Conservation (phyloP, 2,113 vertebrate genomes). For the Casuarius casuarius region DNA sequence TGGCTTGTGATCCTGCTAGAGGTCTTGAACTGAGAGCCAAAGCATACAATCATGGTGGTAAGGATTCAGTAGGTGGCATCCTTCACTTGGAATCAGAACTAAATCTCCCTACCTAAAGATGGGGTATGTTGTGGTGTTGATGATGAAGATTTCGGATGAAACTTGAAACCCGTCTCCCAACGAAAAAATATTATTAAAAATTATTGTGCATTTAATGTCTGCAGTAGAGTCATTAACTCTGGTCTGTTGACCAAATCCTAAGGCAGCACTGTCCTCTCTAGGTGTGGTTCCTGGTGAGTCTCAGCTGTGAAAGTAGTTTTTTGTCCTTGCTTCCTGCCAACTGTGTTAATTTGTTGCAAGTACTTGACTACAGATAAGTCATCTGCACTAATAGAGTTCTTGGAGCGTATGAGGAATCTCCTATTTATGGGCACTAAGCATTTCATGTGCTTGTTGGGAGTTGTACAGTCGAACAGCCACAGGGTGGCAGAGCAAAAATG, state of each 20-base stretch:
- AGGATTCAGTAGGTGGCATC: conserved; percentile 55
- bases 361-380: background rate
- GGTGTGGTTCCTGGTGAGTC: background rate
- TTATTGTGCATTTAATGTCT: background rate
- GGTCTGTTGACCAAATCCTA: background rate
- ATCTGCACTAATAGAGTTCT: too few species aligned
- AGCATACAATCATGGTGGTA: background rate
- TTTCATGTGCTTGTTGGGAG: background rate
- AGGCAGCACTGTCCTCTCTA: background rate
- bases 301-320: background rate
- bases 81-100: conserved; percentile 36
- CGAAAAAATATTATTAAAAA: background rate
- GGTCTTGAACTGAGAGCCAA: conserved; percentile 5
- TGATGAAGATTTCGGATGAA: background rate
- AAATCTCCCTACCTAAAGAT: background rate
- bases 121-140: background rate
- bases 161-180: background rate
- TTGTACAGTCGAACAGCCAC: background rate
- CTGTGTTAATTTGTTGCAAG: background rate
- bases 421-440: background rate
- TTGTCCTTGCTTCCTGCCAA: background rate
- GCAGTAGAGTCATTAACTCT: background rate
- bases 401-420: fast-evolving
- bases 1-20: background rate
- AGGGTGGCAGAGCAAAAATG: background rate